Base-by-base conservation (phyloP, 2,888 invertebrate species). In the Eilema griseolum region DNA sequence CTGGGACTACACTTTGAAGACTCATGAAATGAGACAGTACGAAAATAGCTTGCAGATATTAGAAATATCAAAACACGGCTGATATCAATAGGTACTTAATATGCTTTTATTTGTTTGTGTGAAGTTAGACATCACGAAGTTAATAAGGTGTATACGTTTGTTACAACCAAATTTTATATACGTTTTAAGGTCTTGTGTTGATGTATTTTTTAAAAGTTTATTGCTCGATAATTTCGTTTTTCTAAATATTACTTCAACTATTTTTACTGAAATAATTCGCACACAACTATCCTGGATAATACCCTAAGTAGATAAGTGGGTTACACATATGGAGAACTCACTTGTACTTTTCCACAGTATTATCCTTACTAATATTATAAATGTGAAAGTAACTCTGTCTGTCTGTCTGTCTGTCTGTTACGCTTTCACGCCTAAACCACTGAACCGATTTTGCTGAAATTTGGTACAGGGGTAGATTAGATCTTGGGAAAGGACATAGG, bases 1-100 rank as follows among this genome's bases (percentile, higher is more conserved):
- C 84, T 82, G 87, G 84, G 85, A 85, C 85, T 87, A 83, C 80
- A 84, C 86, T 91, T 89, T 88, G 86, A 89, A 89, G 89, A 90
- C 85, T 86, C 85, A 86, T 81, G 86, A 88, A 86, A 89, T 87
- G 88, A 85, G 83, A 85, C 83, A 72, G 81, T 81, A 83, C 87
- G 81, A 86, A 90, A 92, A 90, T 92, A 92, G 84, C 84, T 77
- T 74, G 67, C 71, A 80, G 78, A 79, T 85, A 84, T 80, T 79
- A 82, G 75, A 85, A 84, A 86, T 76, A 86, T 83, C 82, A 77
- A 77, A 77, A 77, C 33, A 63, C 66, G 14, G 24, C 63, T 62
- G 28, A 56, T 71, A 66, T 66, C 59, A 66, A 66, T 78, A 78
- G 66, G 81, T 72, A 69, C 20, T 28, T 69, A 59, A 23, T 20